Base-by-base conservation (phyloP, 2,113 vertebrate species). In the Aramus guarauna region DNA sequence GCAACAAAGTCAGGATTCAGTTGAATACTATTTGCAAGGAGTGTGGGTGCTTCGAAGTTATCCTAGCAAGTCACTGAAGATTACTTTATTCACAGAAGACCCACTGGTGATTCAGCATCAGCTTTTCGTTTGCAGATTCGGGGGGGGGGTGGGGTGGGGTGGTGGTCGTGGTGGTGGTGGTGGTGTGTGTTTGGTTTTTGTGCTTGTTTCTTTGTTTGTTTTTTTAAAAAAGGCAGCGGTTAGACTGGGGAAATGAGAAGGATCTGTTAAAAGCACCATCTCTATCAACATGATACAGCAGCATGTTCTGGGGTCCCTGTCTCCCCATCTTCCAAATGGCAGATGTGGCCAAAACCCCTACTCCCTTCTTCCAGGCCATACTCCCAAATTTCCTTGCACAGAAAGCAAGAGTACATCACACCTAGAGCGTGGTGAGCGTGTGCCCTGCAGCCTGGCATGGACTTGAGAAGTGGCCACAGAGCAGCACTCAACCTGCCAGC, bases 381-480 rank as follows among this genome's bases (percentile, higher is more conserved):
- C 12, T 79, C 39, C 37, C 29, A 66, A 3, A 56, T 56, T 43
- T 80, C 19, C 27, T 62, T 39, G 5, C 30, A 9, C 11, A n/a
- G 52, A 71, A 53, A 45, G 15, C 32, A 50, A 15, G 45, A 45
- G 29, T 5, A 39, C 18, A 24, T 67, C 52, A 39, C 71, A 68
- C 36, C 11, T 18, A 22, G 21, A 73, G 8, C 1, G 0, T 4
- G 5, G 37, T 22, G 27, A 52, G 20, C 2, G 9, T 3, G 36
- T 30, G 48, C 5, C n/a, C 30, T 12, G 55, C 9, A 48, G 12
- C 43, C 29, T 58, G 47, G 18, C 0, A 0, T 3, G 21, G 22
- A 19, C 37, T 27, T 52, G 19, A 47, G 63, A 50, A 6, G 12
- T 3, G 5, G 32, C 39, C 52, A 24, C 64, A 45, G 36, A 55